These are phyloP conservation scores for Anastrepha ludens DNA, from an alignment of 1,140 invertebrate species.

Conservation along the genomic window DNA sequence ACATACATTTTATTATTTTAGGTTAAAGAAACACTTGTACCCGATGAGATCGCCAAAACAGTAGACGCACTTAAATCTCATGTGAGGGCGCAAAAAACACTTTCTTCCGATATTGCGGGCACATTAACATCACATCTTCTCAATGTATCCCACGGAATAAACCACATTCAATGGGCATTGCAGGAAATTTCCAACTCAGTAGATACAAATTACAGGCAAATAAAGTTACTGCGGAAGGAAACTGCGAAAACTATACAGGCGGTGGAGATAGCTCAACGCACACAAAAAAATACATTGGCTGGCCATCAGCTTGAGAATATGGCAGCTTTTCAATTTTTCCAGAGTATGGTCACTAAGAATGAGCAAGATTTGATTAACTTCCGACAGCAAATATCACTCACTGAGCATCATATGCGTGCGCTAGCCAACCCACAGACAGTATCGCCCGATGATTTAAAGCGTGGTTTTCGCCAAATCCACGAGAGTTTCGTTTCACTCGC, in stretches of 20 bases:
- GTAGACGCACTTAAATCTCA: slow-evolving; percentile 82
- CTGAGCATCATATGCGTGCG: slow-evolving; percentile 83
- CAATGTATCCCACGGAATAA: slow-evolving; percentile 69
- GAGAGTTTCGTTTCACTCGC: slow-evolving; percentile 90
- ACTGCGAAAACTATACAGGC: slow-evolving; percentile 84
- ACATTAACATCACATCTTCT: slow-evolving; percentile 69
- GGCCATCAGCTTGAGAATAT: slow-evolving; percentile 87
- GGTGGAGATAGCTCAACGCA: slow-evolving; percentile 86
- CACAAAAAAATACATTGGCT: slow-evolving; percentile 82
- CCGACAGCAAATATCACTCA: slow-evolving; percentile 83
- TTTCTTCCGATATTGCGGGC: slow-evolving; percentile 87
- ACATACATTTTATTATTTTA: slow-evolving; percentile 40
- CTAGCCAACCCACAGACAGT: slow-evolving; percentile 80
- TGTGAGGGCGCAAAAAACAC: slow-evolving; percentile 87
- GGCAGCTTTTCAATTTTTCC: slow-evolving; percentile 84
- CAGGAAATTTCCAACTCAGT: slow-evolving; percentile 77
- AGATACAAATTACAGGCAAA: slow-evolving; percentile 79
- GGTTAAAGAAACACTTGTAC: slow-evolving; percentile 83
- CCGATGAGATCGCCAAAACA: slow-evolving; percentile 81
- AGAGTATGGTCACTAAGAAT: slow-evolving; percentile 82
- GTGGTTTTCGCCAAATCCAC: slow-evolving; percentile 85
- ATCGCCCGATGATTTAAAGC: slow-evolving; percentile 80
- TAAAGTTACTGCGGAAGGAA: slow-evolving; percentile 84
- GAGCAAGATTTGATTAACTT: slow-evolving; percentile 82
- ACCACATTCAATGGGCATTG: slow-evolving; percentile 70